Evolutionary conservation across 2,888 invertebrate species (phyloP).

Genomic region (Stegophylla sp.): DNA sequence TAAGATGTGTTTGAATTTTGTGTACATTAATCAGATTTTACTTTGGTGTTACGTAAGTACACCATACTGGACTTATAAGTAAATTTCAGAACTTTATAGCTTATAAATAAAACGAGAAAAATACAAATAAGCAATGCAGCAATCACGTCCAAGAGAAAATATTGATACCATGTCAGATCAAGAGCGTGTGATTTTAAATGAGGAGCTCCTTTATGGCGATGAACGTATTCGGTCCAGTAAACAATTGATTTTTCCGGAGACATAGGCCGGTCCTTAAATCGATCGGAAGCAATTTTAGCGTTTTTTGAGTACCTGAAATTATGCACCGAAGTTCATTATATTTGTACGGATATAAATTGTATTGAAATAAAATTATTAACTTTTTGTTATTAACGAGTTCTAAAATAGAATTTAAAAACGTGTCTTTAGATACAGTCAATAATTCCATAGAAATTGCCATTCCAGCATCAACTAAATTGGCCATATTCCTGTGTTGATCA

Average conservation of each 20-base stretch:
- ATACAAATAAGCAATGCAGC: neutral
- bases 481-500: constrained; percentile 31
- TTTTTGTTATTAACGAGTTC: constrained; percentile 20
- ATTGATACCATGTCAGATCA: constrained; percentile 27
- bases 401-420: neutral
- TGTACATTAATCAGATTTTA: neutral
- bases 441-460: constrained; percentile 36
- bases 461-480: constrained; percentile 35
- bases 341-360: neutral
- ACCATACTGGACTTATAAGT: neutral
- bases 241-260: constrained; percentile 78
- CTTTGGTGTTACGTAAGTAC: neutral
- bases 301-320: constrained; percentile 67
- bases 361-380: neutral
- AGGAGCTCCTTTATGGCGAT: constrained; percentile 80
- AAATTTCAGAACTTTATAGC: neutral
- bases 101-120: neutral
- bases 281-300: constrained; percentile 73
- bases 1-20: neutral
- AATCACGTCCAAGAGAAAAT: constrained; percentile 32
- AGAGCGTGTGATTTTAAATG: constrained; percentile 72
- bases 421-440: neutral
- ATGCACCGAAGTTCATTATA: neutral
- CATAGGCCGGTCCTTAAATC: constrained; percentile 78
- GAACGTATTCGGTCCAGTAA: constrained; percentile 87